phyloP scores from a whole-genome alignment of 1,140 invertebrate species.

The Littorina saxatilis region DNA sequence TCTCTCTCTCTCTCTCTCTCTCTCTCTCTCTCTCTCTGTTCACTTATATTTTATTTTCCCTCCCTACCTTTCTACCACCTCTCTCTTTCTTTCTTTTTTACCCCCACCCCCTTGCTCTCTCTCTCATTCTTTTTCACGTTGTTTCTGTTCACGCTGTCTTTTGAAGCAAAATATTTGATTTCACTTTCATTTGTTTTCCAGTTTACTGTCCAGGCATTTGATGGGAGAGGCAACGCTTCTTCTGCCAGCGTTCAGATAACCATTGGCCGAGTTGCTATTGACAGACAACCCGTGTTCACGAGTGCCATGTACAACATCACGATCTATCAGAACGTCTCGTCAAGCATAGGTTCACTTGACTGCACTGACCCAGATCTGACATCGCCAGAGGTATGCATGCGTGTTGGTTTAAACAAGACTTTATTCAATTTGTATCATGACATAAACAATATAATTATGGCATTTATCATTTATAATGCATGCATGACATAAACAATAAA shows the following conservation, averaged over 20 bases:
- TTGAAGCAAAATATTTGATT: too few species aligned
- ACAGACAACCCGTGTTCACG: conserved; percentile 22
- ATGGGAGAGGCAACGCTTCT: conserved; percentile 7
- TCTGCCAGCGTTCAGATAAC: conserved; percentile 11
- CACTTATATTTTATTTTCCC: too few species aligned
- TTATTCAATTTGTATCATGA: too few species aligned
- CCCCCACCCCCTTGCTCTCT: too few species aligned
- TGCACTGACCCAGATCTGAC: conserved; percentile 34
- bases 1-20: too few species aligned
- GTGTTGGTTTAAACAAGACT: too few species aligned
- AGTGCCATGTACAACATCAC: conserved; percentile 14
- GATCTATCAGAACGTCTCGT: conserved; percentile 6
- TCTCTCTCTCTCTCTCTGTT: neutral
- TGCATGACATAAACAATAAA: too few species aligned
- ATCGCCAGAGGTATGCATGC: neutral
- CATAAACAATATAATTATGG: too few species aligned
- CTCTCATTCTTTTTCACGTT: neutral
- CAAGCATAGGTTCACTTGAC: neutral
- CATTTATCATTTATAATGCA: too few species aligned
- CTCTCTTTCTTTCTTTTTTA: too few species aligned
- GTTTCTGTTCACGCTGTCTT: too few species aligned
- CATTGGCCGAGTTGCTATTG: neutral
- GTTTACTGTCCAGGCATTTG: conserved; percentile 33
- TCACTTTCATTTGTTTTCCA: conserved; percentile 13
- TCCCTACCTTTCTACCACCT: neutral